phyloP scores from a whole-genome alignment of 2,888 invertebrate species.

The Athalia cordata region DNA sequence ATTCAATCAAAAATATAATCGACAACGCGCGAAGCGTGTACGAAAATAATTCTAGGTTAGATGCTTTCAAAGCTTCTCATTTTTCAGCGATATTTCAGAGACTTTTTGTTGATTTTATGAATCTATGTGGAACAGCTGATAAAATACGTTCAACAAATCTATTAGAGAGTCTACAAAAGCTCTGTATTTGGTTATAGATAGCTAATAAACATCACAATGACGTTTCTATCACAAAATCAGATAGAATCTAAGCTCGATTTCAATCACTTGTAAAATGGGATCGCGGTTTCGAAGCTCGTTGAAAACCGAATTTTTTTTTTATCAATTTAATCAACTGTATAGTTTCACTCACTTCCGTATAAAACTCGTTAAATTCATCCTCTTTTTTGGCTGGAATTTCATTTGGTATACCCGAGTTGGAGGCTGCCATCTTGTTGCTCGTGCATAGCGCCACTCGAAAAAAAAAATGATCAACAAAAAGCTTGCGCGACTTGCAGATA shows the following conservation, averaged over 20 bases:
- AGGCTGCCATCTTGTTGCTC: slow-evolving; percentile 69
- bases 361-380: slow-evolving; percentile 87
- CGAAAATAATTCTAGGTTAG: slow-evolving; percentile 12
- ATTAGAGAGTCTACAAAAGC: not conserved
- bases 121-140: too few relatives aligned
- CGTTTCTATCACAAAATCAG: slow-evolving; percentile 9
- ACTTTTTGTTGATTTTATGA: not conserved
- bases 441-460: not conserved
- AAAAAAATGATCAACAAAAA: too few relatives aligned
- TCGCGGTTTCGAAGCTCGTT: not conserved
- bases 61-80: not conserved
- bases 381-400: slow-evolving; percentile 75
- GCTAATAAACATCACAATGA: slow-evolving; percentile 34
- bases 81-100: not conserved
- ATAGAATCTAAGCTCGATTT: not conserved
- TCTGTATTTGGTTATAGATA: not conserved
- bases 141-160: not conserved
- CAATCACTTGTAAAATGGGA: not conserved
- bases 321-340: not conserved
- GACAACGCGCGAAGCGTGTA: not conserved
- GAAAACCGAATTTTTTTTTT: not conserved
- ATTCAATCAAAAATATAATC: not conserved
- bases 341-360: slow-evolving; percentile 82
- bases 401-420: slow-evolving; percentile 68
- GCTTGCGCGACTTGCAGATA: too few relatives aligned